Evolutionary conservation across 2,888 invertebrate genomes (phyloP).

Genomic region (Tenthredo scrophulariae): DNA sequence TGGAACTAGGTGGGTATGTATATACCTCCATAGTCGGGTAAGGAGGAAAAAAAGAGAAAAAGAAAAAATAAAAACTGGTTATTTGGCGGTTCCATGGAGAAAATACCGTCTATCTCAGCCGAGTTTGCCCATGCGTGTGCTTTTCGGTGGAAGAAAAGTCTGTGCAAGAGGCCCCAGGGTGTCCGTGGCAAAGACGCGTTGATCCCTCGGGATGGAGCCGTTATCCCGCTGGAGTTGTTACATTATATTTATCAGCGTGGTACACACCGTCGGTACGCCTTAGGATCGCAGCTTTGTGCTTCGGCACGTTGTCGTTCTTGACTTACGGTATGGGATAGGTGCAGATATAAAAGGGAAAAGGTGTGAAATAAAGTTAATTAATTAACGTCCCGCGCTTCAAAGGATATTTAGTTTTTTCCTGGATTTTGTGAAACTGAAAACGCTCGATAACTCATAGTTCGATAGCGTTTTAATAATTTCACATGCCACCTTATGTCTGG

Average conservation of each 20-base stretch:
- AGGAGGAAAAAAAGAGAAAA: conserved; percentile 14
- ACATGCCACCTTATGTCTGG: neutral
- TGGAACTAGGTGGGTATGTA: neutral
- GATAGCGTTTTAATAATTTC: neutral
- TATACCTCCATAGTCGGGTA: neutral
- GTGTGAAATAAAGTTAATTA: neutral
- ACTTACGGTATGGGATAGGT: conserved; percentile 3
- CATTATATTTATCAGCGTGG: conserved; percentile 78
- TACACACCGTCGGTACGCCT: conserved; percentile 66
- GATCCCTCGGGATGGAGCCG: conserved; percentile 77
- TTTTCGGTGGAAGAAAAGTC: conserved; percentile 46
- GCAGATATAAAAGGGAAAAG: neutral
- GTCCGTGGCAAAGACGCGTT: conserved; percentile 71
- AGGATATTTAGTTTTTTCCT: neutral
- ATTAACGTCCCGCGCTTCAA: neutral
- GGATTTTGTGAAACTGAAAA: neutral
- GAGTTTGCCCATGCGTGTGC: conserved; percentile 40
- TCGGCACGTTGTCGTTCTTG: conserved; percentile 43
- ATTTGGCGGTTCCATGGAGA: conserved; percentile 30
- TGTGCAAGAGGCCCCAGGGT: conserved; percentile 55
- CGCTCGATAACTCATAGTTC: neutral
- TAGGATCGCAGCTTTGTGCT: conserved; percentile 24
- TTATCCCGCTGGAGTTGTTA: conserved; percentile 78
- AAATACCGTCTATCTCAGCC: conserved; percentile 37
- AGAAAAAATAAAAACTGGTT: conserved; percentile 36